Base-by-base conservation (phyloP, 2,888 invertebrate species). In the Sialis lutaria region DNA sequence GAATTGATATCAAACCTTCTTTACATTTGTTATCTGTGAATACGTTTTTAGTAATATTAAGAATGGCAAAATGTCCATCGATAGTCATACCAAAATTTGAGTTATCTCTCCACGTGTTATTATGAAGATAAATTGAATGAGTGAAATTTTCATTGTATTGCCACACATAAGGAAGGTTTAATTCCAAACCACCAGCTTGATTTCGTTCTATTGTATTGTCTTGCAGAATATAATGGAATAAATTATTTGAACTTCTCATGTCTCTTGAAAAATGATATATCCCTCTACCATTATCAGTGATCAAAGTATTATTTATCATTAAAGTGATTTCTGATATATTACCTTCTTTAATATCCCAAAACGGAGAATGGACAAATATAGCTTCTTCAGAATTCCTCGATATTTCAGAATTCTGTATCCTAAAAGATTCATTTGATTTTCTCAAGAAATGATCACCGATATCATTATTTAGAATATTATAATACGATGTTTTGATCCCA, bases 61-160 rank as follows among this genome's bases (percentile, higher is more conserved):
- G 77, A 50, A 79, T 77, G 0, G 93, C 83, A 62, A 89, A 97
- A 64, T 97, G 97, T 0, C 98, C 98, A 53, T 83, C 85, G n/a
- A 98, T 72, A 0, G 79, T 70, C 41, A 93, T 74, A 33, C 75
- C 80, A 62, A 96, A 96, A 50, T 87, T 78, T 31, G 78, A 71
- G 64, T 98, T 98, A 55, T 80, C 75, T 9, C 80, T 72, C 79
- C 95, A 91, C 0, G 85, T 84, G 53, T 88, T 88, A 59, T 93
- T 90, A 40, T 80, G 79, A 60, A 95, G 77, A 56, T 77, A 84
- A 9, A 96, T 75, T 0, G 88, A 85, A 67, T 96, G 96, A 0
- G 91, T 91, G 56, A 86, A 89, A 60, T 92, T 92, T 64, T 91
- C 91, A 59, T 91, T 88, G 58, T 91, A 92, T 56, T 90, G 83